Evolutionary conservation across 2,113 vertebrate species (phyloP).

Genomic region (Anarhynchus alexandrinus): DNA sequence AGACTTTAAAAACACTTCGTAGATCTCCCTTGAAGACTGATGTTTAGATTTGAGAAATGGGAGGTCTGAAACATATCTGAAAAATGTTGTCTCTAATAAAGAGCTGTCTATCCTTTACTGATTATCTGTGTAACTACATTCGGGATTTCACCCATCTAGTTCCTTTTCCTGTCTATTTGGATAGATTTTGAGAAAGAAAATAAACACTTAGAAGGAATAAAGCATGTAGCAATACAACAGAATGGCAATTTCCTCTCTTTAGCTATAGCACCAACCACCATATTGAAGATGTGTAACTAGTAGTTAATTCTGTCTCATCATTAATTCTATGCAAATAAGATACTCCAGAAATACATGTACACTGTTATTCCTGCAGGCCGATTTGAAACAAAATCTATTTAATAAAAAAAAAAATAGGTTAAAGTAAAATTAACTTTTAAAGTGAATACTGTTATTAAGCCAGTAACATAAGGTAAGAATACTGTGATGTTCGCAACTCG

Average conservation of each 20-base stretch:
- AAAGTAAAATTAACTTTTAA: slow-evolving; percentile 27
- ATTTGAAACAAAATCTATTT: background rate
- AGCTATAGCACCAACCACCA: background rate
- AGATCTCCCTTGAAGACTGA: background rate
- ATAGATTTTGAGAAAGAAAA: background rate
- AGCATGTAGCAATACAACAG: background rate
- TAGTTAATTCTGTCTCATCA: background rate
- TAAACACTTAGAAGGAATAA: background rate
- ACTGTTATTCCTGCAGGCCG: background rate
- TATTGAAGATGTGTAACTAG: background rate
- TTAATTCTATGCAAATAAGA: background rate
- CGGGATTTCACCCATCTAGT: background rate
- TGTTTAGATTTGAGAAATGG: background rate
- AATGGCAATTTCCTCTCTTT: background rate
- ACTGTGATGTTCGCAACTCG: background rate
- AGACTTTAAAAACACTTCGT: background rate
- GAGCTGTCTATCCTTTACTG: background rate
- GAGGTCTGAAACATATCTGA: background rate
- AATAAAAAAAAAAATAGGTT: background rate
- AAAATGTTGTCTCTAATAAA: background rate
- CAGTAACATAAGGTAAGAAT: background rate
- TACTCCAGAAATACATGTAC: background rate
- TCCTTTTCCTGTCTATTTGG: background rate
- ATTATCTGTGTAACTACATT: background rate
- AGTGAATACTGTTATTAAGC: background rate